phyloP scores from a whole-genome alignment of 2,888 invertebrate species.

The Mesoligia furuncula region DNA sequence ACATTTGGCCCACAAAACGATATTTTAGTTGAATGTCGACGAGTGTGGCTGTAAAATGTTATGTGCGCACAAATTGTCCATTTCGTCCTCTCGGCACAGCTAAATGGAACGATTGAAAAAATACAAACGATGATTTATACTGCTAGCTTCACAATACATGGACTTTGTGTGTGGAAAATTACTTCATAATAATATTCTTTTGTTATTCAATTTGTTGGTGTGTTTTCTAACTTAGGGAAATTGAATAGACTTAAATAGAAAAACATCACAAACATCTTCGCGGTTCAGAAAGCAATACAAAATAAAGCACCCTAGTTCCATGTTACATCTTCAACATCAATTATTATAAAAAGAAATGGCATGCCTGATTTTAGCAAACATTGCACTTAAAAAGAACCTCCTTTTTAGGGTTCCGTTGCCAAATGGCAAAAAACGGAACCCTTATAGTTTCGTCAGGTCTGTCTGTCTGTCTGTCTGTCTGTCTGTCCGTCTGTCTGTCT shows the following conservation, averaged over 20 bases:
- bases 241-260: not conserved
- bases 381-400: not conserved
- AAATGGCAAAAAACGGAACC: too few relatives aligned
- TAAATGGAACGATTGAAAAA: constrained; percentile 40
- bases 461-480: too few relatives aligned
- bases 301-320: not conserved
- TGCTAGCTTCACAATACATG: constrained; percentile 1
- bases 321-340: not conserved
- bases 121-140: constrained; percentile 27
- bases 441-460: too few relatives aligned
- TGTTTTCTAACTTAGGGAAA: not conserved
- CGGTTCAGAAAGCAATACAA: not conserved
- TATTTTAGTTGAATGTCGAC: constrained; percentile 43
- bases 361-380: not conserved
- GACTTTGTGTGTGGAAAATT: not conserved
- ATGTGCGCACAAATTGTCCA: constrained; percentile 71
- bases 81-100: constrained; percentile 54
- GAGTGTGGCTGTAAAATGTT: constrained; percentile 71
- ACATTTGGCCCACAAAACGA: constrained; percentile 7
- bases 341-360: not conserved
- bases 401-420: too few relatives aligned
- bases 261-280: not conserved
- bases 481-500: too few relatives aligned
- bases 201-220: not conserved
- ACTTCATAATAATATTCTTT: not conserved